These are phyloP conservation scores for Caenorhabditis sp. DNA, from an alignment of 2,888 invertebrate genomes.

Conservation along the genomic window DNA sequence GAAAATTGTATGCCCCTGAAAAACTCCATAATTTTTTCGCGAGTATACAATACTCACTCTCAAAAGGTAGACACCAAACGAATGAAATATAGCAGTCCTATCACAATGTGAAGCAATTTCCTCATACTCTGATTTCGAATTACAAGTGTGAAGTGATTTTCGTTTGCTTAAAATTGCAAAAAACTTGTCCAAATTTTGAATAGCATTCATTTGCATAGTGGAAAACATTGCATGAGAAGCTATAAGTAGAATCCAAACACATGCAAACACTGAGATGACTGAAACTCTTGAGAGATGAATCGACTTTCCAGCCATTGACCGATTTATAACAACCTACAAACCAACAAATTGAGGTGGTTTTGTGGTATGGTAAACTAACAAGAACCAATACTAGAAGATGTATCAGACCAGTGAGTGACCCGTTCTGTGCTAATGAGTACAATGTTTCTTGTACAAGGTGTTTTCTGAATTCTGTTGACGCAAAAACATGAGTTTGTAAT, in stretches of 20 bases:
- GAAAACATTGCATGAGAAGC: constrained; percentile 66
- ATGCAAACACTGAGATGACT: constrained; percentile 61
- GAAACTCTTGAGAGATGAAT: constrained; percentile 62
- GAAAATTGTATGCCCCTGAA: constrained; percentile 66
- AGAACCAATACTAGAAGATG: constrained; percentile 67
- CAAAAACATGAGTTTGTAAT: constrained; percentile 67
- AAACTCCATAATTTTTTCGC: neutral
- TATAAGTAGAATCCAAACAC: constrained; percentile 67
- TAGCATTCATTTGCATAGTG: constrained; percentile 61
- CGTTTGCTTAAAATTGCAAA: constrained; percentile 44
- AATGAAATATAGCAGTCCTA: constrained; percentile 63
- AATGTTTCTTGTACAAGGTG: constrained; percentile 68
- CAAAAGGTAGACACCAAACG: constrained; percentile 57
- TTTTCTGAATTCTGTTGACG: constrained; percentile 61
- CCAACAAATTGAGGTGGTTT: neutral
- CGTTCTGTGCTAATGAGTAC: constrained; percentile 68
- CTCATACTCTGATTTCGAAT: constrained; percentile 57
- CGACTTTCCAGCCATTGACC: constrained; percentile 68
- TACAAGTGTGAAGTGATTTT: constrained; percentile 33
- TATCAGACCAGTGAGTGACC: constrained; percentile 65
- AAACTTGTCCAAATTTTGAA: constrained; percentile 49
- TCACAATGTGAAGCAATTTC: constrained; percentile 65
- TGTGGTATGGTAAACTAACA: constrained; percentile 22
- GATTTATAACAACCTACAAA: constrained; percentile 60
- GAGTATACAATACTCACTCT: constrained; percentile 13